These are phyloP conservation scores for Cheilosia vernalis DNA, from an alignment of 2,888 invertebrate species.

Conservation along the genomic window DNA sequence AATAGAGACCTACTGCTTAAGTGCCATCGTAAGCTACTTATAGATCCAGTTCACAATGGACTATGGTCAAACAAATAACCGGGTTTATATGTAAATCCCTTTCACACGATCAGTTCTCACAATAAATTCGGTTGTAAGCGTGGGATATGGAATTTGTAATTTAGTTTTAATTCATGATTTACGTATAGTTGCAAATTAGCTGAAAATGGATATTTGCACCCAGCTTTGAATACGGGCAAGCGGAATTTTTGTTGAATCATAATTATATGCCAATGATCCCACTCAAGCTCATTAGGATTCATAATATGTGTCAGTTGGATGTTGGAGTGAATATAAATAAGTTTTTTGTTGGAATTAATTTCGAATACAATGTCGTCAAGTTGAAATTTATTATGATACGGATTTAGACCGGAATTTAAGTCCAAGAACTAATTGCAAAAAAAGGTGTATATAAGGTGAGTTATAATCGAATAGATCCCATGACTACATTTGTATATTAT, in stretches of 20 bases:
- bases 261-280: constrained; percentile 17
- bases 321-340: constrained; percentile 47
- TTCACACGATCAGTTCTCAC: background rate
- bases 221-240: constrained; percentile 25
- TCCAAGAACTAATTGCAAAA: no score
- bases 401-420: no score
- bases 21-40: background rate
- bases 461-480: no score
- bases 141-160: constrained; percentile 4
- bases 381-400: constrained; percentile 4
- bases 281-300: constrained; percentile 39
- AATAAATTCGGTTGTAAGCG: background rate
- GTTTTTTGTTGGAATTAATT: constrained; percentile 20
- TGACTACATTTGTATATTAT: no score
- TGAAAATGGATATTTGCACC: constrained; percentile 39
- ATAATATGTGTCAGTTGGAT: constrained; percentile 33
- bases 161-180: constrained; percentile 2
- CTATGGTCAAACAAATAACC: background rate
- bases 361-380: background rate
- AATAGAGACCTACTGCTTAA: background rate
- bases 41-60: background rate
- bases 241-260: constrained; percentile 36
- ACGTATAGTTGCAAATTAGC: constrained; percentile 17
- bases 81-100: constrained; percentile 19
- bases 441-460: no score